Evolutionary conservation across 2,888 invertebrate species (phyloP).

Genomic region (Drosophila flavopinicola): DNA sequence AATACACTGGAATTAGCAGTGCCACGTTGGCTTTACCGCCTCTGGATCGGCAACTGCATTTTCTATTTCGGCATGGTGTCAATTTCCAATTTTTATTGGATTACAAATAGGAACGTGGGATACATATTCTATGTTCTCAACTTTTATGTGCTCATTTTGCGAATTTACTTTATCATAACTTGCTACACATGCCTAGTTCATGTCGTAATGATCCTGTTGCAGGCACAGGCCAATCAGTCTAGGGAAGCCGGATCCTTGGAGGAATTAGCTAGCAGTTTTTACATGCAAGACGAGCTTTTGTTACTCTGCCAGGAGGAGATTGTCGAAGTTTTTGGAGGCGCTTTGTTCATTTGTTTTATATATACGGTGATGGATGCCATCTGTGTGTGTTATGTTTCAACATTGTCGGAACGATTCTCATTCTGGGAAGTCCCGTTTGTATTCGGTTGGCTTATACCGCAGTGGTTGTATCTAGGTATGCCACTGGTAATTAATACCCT

Average conservation of each 20-base stretch:
- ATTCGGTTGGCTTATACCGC: constrained; percentile 6
- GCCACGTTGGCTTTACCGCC: background rate
- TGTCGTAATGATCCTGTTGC: background rate
- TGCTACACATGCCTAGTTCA: background rate
- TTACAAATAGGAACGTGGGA: background rate
- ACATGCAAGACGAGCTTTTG: background rate
- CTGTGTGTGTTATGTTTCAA: background rate
- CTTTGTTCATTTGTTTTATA: constrained; percentile 2
- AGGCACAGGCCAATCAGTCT: background rate
- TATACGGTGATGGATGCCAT: constrained; percentile 7
- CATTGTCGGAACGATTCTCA: background rate
- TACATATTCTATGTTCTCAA: background rate
- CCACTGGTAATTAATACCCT: constrained; percentile 18
- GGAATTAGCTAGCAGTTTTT: background rate
- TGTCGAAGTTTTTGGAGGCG: background rate
- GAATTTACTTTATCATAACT: constrained; percentile 3
- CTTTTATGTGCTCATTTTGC: background rate
- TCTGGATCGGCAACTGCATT: background rate
- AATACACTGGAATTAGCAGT: background rate
- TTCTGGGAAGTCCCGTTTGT: background rate
- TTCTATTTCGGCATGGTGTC: background rate
- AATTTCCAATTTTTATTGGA: background rate
- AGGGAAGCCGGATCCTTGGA: background rate
- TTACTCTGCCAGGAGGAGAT: background rate
- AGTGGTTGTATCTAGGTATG: constrained; percentile 4